phyloP scores from a whole-genome alignment of 2,113 vertebrate species.

The Marmota monax region DNA sequence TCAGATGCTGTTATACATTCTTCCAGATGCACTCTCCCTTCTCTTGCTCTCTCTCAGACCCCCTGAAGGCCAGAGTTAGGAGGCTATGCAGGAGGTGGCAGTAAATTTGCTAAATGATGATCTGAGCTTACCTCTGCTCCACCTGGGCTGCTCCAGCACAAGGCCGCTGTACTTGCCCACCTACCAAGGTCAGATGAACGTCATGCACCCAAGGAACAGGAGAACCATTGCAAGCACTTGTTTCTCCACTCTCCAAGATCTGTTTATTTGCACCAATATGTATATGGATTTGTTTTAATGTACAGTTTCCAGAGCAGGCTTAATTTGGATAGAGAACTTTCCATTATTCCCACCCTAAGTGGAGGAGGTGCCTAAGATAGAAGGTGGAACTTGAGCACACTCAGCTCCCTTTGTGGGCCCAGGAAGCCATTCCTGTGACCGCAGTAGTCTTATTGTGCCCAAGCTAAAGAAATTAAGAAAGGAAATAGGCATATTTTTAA shows the following conservation, averaged over 20 bases:
- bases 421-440: not conserved
- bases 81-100: not conserved
- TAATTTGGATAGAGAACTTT: not conserved
- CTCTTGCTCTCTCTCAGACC: not conserved
- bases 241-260: not conserved
- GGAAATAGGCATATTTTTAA: not conserved
- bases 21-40: not conserved
- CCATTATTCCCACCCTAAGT: not conserved
- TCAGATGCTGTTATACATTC: not conserved
- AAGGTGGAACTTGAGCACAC: not conserved
- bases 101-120: not conserved
- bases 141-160: not conserved
- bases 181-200: too few relatives aligned
- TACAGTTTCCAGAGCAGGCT: not conserved
- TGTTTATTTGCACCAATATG: not conserved
- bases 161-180: not conserved
- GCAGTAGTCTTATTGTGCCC: not conserved
- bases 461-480: conserved; percentile 23
- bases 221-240: not conserved
- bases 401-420: not conserved
- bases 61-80: not conserved
- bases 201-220: not conserved
- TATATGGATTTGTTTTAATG: not conserved
- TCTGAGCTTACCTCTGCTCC: not conserved
- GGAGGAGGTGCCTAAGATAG: not conserved